Evolutionary conservation across 2,888 invertebrate species (phyloP), one percentile per base, ranked within the genome.

Genomic region (Pogonocherus hispidulus): DNA sequence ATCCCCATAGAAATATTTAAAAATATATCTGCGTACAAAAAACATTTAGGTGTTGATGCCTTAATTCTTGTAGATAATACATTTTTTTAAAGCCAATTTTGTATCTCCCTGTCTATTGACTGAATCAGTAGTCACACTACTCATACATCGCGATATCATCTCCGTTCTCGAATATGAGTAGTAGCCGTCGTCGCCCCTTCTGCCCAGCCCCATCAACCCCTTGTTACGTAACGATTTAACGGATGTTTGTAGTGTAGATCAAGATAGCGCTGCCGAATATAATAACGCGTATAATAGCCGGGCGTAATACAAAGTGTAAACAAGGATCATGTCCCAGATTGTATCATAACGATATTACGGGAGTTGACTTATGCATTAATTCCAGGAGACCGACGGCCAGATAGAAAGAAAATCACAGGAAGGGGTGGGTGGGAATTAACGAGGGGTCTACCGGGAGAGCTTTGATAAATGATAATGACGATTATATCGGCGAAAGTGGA

Each of bases 161-260:
- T 14, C 14, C 14, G 4, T 14, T 5, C n/a, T 14, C 5, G 32
- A 32, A 11, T 41, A 14, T 41, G 41, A 16, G 41, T 16, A 9
- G 37, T n/a, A n/a, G 41, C 41, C 41, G 41, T 41, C 41, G 41
- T 41, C 41, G 14, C n/a, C 41, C 14, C 41, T 41, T 65, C 46
- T 49, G 49, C 65, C 60, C 67, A 63, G 62, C 66, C 66, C 70
- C 64, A 70, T 72, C 72, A 70, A 66, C 76, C 78, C 75, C 73
- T 76, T 75, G 77, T 80, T 80, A 79, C 76, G 75, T 77, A 80
- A 80, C 80, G 77, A 80, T 80, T 80, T 79, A 80, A 80, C 81
- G 80, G 79, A 79, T 78, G 79, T 78, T 79, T 79, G 77, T 76
- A 75, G 72, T 74, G 72, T 71, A 77, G 79, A 82, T 82, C 76